phyloP scores from a whole-genome alignment of 64 coral and sea anemone species.

The Catalaphyllia jardinei region DNA sequence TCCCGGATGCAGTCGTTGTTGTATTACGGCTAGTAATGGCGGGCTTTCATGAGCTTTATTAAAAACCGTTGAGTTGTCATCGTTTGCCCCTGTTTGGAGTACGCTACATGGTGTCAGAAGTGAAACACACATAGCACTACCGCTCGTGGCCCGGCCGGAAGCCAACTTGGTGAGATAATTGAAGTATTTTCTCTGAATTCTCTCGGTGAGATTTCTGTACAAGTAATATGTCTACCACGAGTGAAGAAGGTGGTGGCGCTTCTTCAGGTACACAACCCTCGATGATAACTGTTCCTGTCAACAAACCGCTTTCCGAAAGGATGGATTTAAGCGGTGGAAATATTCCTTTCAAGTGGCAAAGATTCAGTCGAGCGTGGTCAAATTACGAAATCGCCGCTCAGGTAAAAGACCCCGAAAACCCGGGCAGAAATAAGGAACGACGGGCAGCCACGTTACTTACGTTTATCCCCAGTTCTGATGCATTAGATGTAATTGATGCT shows the following conservation, averaged over 20 bases:
- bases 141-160: too few species aligned
- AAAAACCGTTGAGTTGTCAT: too few species aligned
- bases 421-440: conserved; percentile 19
- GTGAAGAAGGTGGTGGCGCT: background rate
- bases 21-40: too few species aligned
- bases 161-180: too few species aligned
- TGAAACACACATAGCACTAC: too few species aligned
- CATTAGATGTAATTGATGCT: conserved; percentile 51
- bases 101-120: too few species aligned
- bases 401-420: conserved; percentile 10
- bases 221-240: background rate
- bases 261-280: conserved; percentile 13
- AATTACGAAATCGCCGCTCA: conserved; percentile 48
- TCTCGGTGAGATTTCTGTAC: too few species aligned
- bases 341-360: conserved; percentile 28
- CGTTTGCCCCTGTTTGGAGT: too few species aligned
- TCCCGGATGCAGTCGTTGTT: too few species aligned
- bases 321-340: conserved; percentile 10
- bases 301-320: background rate
- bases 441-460: conserved; percentile 36
- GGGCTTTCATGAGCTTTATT: too few species aligned
- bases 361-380: conserved; percentile 21
- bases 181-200: too few species aligned
- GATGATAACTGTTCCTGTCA: conserved; percentile 40
- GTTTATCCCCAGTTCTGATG: conserved; percentile 40